Evolutionary conservation across 2,888 invertebrate genomes (phyloP).

Genomic region (Sinohyriopsis cumingii): DNA sequence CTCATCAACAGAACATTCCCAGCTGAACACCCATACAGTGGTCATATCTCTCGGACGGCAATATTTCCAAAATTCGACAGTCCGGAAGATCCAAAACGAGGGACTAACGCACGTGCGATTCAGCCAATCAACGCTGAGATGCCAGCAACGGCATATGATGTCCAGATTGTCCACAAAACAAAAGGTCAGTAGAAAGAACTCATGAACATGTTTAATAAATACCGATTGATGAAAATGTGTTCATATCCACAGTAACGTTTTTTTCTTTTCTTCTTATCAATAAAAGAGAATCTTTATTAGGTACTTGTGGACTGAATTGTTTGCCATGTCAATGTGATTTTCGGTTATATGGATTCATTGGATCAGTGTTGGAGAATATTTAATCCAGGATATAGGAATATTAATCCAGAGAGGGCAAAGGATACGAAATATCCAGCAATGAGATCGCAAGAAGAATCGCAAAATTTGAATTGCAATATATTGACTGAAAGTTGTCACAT

Average conservation of each 20-base stretch:
- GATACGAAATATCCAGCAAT: no score
- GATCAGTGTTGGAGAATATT: no score
- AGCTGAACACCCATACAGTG: constrained; percentile 68
- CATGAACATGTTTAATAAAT: not conserved
- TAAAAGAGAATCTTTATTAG: not conserved
- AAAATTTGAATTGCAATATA: no score
- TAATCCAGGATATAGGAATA: no score
- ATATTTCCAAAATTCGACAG: constrained; percentile 67
- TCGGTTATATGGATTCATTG: not conserved
- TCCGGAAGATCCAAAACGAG: constrained; percentile 63
- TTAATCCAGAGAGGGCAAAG: no score
- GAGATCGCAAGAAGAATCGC: no score
- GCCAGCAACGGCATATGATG: constrained; percentile 64
- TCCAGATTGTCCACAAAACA: constrained; percentile 59
- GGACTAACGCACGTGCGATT: constrained; percentile 53
- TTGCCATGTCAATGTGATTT: not conserved
- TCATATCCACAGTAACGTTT: no score
- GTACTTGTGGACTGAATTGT: not conserved
- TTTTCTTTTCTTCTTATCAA: not conserved
- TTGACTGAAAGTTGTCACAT: no score
- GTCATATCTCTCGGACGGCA: constrained; percentile 63
- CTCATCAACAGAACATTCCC: constrained; percentile 66
- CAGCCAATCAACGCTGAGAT: constrained; percentile 64
- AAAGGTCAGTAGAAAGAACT: constrained; percentile 55
- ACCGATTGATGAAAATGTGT: not conserved